Evolutionary conservation across 2,888 invertebrate species (phyloP).

Genomic region (Hesperia comma): DNA sequence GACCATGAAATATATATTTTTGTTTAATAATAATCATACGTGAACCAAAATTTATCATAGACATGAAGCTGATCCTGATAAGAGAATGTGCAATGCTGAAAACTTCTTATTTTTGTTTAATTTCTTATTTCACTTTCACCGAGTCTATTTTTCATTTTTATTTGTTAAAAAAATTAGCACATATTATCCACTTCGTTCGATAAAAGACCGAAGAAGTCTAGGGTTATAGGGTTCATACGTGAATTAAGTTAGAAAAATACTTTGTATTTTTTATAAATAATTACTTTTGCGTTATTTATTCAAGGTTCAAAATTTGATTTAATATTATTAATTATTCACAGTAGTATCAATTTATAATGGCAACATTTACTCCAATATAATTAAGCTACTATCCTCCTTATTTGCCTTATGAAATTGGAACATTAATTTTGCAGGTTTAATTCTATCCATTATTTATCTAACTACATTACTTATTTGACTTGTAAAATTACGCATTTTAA

Average conservation of each 20-base stretch:
- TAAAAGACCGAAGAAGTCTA: constrained; percentile 21
- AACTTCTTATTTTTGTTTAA: constrained; percentile 76
- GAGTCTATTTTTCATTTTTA: constrained; percentile 43
- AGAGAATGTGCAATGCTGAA: constrained; percentile 83
- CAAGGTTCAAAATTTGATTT: too few relatives aligned
- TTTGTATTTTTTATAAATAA: too few relatives aligned
- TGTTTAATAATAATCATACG: constrained; percentile 35
- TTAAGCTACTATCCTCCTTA: too few relatives aligned
- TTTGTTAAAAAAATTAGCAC: constrained; percentile 18
- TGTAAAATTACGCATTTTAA: too few relatives aligned
- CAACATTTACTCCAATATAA: too few relatives aligned
- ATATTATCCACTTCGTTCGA: constrained; percentile 23
- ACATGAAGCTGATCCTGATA: constrained; percentile 76
- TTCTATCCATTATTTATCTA: too few relatives aligned
- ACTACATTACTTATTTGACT: too few relatives aligned
- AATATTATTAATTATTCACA: too few relatives aligned
- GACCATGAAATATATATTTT: not conserved
- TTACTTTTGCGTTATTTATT: too few relatives aligned
- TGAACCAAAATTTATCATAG: constrained; percentile 72
- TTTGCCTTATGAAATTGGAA: too few relatives aligned
- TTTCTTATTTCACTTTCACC: constrained; percentile 78
- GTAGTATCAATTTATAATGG: too few relatives aligned
- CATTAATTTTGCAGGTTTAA: too few relatives aligned
- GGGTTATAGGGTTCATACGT: constrained; percentile 26
- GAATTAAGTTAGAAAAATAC: not conserved